These are phyloP conservation scores for Drosophila santomea DNA, from an alignment of 1,140 invertebrate genomes.

Conservation along the genomic window DNA sequence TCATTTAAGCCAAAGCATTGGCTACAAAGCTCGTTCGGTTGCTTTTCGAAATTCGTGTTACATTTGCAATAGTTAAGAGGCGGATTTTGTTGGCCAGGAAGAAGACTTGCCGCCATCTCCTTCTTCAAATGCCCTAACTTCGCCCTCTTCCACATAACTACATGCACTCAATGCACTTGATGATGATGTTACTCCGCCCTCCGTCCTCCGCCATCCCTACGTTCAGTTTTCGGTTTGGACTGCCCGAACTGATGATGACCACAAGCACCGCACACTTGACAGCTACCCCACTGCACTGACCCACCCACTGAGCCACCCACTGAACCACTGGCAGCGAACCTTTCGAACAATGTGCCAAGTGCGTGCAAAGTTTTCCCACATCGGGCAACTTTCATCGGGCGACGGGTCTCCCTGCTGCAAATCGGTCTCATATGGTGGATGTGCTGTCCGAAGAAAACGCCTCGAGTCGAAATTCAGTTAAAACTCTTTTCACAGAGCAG, in stretches of 20 bases:
- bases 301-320: background rate
- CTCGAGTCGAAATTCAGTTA: constrained; percentile 7
- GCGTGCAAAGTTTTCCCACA: constrained; percentile 60
- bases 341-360: constrained; percentile 54
- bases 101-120: constrained; percentile 17
- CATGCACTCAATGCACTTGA: constrained; percentile 40
- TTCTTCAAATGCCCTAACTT: background rate
- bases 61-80: constrained; percentile 23
- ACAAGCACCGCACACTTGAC: constrained; percentile 55
- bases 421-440: constrained; percentile 35
- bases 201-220: background rate
- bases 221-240: constrained; percentile 12
- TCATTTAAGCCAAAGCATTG: background rate
- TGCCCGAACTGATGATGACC: constrained; percentile 48
- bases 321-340: background rate
- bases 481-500: background rate
- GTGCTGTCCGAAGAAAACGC: constrained; percentile 21
- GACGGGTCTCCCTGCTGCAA: constrained; percentile 6
- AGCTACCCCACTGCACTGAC: constrained; percentile 5
- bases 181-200: constrained; percentile 45
- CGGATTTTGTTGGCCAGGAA: background rate
- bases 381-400: constrained; percentile 47
- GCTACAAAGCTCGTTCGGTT: constrained; percentile 13
- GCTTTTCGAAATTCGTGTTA: constrained; percentile 20
- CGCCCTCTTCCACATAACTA: constrained; percentile 8